These are phyloP conservation scores for Eulacestoma nigropectus DNA, from an alignment of 2,113 vertebrate genomes.

Conservation along the genomic window DNA sequence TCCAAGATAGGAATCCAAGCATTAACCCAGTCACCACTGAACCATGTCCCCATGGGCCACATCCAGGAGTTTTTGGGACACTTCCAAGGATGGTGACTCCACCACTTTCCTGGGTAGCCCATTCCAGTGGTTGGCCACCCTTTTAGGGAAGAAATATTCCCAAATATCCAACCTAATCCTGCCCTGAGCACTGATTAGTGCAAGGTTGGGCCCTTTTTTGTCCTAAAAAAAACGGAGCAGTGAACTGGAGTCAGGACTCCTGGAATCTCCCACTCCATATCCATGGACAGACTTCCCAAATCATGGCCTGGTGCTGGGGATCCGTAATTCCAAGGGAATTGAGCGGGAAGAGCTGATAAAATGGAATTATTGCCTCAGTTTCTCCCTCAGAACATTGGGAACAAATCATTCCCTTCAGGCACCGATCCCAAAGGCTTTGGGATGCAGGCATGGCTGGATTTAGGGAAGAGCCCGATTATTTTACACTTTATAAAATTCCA, in stretches of 20 bases:
- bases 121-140: background rate
- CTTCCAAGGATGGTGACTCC: background rate
- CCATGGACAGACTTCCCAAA: background rate
- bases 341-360: background rate
- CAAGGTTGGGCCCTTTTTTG: background rate
- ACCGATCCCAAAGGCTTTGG: background rate
- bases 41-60: background rate
- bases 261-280: background rate
- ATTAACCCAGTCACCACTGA: background rate
- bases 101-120: background rate
- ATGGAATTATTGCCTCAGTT: background rate
- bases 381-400: background rate
- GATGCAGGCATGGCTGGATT: background rate
- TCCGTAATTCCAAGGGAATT: background rate
- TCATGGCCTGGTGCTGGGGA: accelerated
- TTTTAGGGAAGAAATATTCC: background rate
- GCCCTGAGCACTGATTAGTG: background rate
- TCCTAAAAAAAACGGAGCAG: background rate
- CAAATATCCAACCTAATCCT: background rate
- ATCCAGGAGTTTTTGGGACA: background rate
- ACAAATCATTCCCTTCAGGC: too few species aligned
- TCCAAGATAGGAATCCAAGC: background rate
- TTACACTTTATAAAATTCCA: background rate
- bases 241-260: background rate
- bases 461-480: background rate